Base-by-base conservation (phyloP, 2,888 invertebrate species). In the Anthophora plumipes region DNA sequence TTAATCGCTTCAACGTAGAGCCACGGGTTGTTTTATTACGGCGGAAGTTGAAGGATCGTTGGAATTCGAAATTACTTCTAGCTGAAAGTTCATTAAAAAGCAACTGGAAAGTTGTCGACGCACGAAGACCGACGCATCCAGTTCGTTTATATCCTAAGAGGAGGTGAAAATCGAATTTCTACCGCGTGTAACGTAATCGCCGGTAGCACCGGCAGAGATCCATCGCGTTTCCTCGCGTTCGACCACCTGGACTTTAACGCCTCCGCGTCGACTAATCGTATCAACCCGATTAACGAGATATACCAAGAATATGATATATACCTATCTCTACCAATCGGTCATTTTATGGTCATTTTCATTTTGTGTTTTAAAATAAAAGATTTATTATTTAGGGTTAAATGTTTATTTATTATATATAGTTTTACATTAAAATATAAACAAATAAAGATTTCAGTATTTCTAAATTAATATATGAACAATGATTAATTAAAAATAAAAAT, bases 111-210 rank as follows among this genome's bases (percentile, higher is more conserved):
- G 7, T 50, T 37, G 48, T 11, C 39, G 37, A 37, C 9, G 59
- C 37, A n/a, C 14, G 9, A 67, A 39, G 20, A 59, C n/a, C n/a
- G 22, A 14, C 31, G 31, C 31, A 31, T 31, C 31, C 31, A 31
- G 6, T 17, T 22, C 11, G 11, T 5, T 2, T 4, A 43, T 20
- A 31, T 41, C 11, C 54, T 17, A n/a, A 22, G 41, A 9, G 4
- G 14, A 3, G 4, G 31, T 31, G 55, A 41, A 39, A 72, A 66
- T 68, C 48, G 59, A 73, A 73, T 67, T 78, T 78, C 14, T 41
- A 4, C n/a, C 14, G 25, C 54, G 54, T 43, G 39, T 54, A 69
- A 54, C 55, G 46, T 69, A 78, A 80, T 80, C 61, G 64, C 60
- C 14, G 20, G 12, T 43, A 20, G 31, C 41, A 73, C 46, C 12